Base-by-base conservation (phyloP, 30 jellyfish, hydroid and myxozoan genomes). In the Hydractinia echinata region DNA sequence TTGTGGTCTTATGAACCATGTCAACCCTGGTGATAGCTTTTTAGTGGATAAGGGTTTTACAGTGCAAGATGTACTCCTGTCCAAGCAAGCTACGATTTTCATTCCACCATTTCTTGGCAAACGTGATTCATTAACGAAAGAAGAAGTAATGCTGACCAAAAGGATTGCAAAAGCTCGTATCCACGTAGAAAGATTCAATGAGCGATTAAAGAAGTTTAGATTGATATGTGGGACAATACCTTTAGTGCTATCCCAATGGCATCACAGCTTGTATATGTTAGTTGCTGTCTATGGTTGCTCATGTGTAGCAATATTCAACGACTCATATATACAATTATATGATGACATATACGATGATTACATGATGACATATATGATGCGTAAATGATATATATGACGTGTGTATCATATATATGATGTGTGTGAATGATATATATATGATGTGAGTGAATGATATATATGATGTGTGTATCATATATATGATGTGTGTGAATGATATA, bases 161-260 rank as follows among this genome's bases (percentile, higher is more conserved):
- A 49, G 93, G 54, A 89, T 89, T 61, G 97, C 97, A 6, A 89
- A 81, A 82, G 97, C 97, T 53, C 83, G 97, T 5, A 86, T 91
- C 4, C 97, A 91, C 66, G 85, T 86, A 21, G 96, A 86, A 60
- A 30, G 97, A 14, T 86, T 91, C 73, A 86, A 86, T 83, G 97
- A 86, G 86, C 84, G 97, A 3, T 76, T 91, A 20, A 86, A 91
- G 79, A 91, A 76, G 66, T 91, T 86, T 56, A 4, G 77, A 39
- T 82, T 89, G 4, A 55, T 89, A 19, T 89, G 82, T 56, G 73
- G 89, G 62, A 69, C 70, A 64, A 91, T 91, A 39, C 97, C 97
- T 11, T 56, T 86, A 54, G n/a, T 81, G 19, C 80, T 86, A 5
- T 83, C 82, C 93, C 86, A 20, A 71, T 91, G n/a, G 92, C 89